A percentile compares a stretch with the other conserved stretches of the same genome.
Conservation (phyloP, 2,113 vertebrate genomes). For the Gymnarchus niloticus region DNA sequence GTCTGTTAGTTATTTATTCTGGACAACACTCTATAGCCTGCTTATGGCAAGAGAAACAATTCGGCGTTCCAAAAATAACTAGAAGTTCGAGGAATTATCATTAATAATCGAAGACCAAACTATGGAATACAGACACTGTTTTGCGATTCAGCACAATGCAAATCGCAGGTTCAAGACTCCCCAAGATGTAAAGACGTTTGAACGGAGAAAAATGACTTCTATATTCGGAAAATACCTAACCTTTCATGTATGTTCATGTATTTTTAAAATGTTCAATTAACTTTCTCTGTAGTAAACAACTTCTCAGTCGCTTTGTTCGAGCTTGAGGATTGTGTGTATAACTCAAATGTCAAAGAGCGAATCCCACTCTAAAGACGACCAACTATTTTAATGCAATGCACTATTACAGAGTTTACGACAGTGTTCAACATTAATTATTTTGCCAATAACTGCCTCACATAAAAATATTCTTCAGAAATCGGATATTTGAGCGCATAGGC, state of each 20-base stretch:
- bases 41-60: neutral
- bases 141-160: conserved; percentile 5
- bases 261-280: neutral
- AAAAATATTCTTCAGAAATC: neutral
- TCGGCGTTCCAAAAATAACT: neutral
- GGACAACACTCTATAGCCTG: neutral
- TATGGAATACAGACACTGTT: neutral
- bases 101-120: neutral
- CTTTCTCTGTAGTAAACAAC: neutral
- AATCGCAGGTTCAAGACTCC: neutral
- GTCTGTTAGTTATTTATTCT: neutral
- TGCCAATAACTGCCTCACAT: neutral
- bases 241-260: neutral
- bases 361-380: neutral
- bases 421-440: neutral
- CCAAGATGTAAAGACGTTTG: neutral
- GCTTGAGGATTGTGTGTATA: no score
- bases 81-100: neutral
- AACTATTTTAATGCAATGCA: neutral
- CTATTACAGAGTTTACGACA: neutral
- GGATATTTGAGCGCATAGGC: neutral
- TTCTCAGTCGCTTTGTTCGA: neutral
- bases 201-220: neutral
- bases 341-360: neutral
- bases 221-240: neutral